Conservation (phyloP, 2,113 vertebrate genomes). For the Alosa alosa region DNA sequence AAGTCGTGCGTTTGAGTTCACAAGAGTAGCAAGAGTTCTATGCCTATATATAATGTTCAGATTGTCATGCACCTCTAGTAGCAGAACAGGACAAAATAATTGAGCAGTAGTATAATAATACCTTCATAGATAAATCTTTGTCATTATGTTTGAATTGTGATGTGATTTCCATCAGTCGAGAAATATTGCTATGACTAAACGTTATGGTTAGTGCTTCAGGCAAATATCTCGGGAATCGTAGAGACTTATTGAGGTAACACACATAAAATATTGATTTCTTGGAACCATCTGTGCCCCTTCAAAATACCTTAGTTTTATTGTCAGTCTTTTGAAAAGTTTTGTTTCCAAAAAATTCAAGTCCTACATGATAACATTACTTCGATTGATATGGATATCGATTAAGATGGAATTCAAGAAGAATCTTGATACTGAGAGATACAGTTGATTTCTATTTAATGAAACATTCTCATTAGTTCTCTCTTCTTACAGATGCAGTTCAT, state of each 20-base stretch:
- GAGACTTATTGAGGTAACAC: background rate
- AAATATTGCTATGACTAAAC: no score
- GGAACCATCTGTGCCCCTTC: background rate
- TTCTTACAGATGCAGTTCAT: slow-evolving; percentile 93
- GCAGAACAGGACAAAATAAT: no score
- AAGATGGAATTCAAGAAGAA: background rate
- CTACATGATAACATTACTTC: no score
- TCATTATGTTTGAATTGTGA: background rate
- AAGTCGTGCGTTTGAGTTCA: background rate
- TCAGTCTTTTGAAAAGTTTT: background rate
- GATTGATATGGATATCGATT: no score
- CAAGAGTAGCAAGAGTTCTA: background rate
- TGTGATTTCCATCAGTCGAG: background rate
- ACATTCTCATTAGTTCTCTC: background rate
- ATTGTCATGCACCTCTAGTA: no score
- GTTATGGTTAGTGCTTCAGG: background rate
- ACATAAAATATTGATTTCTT: background rate
- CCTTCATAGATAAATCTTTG: background rate
- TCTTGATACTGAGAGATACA: background rate
- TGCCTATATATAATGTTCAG: background rate
- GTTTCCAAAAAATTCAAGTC: no score
- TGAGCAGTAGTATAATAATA: no score
- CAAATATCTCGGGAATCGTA: background rate
- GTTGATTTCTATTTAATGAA: background rate
- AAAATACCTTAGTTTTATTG: background rate